Base-by-base conservation (phyloP, 2,797 vertebrate genomes). In the Takifugu ocellatus region DNA sequence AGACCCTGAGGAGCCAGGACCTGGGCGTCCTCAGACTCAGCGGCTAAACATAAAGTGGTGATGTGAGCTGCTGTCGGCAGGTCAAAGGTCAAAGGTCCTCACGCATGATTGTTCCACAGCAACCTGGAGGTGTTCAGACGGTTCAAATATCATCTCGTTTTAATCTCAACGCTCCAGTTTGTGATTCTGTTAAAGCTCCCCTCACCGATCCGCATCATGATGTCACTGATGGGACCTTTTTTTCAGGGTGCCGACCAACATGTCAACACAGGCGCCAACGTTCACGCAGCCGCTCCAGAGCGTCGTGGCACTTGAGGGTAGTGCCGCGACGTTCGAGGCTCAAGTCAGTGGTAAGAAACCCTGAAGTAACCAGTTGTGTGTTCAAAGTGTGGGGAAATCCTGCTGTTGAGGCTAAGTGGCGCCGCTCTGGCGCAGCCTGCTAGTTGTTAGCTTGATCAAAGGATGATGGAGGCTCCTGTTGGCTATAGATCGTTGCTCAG, bases 231-330 rank as follows among this genome's bases (percentile, higher is more conserved):
- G 42, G 12, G 12, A n/a, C 1, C 1, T 51, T 14, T 50, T 39
- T 63, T 86, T 55, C 88, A 98, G 96, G 93, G 94, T 95, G 95
- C 92, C 95, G 84, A 84, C 80, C 81, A 92, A 88, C 85, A 98
- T 98, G 96, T 86, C 94, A 21, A 93, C 93, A 45, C 94, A 98
- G 87, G 96, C 97, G 43, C 97, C 96, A 72, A 96, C 96, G 1
- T 99, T 98, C 83, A 95, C 89, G 2, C 96, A 98, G 91, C 97
- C 96, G 1, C 91, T 99, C 84, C 96, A 98, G 92, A 98, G 96
- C 48, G 94, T 87, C 59, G 87, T 86, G 91, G 95, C 93, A 95
- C 94, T 99, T 61, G 97, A 99, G 96, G 96, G 96, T 95, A 97
- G 95, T 97, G 90, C 95, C 14, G 95, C 95, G 90, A 94, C 93